Conservation (phyloP, 2,888 invertebrate species). For the Deilephila elpenor region DNA sequence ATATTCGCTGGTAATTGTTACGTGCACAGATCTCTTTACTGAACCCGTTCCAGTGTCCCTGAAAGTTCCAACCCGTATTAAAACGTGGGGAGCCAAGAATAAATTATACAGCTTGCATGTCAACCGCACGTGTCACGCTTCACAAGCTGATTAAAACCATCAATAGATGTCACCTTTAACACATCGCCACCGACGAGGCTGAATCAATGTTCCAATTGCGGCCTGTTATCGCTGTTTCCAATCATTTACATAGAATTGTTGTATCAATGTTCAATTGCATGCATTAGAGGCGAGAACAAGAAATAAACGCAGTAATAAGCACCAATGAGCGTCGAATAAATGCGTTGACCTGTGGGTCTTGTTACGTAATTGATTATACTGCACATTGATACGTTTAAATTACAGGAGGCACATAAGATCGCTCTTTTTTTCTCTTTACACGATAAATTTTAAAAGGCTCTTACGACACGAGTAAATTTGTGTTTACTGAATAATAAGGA, state of each 20-base stretch:
- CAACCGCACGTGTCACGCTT: background rate
- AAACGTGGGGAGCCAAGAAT: background rate
- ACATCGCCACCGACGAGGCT: conserved; percentile 4
- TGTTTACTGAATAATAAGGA: too few relatives aligned
- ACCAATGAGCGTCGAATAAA: background rate
- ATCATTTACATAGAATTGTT: background rate
- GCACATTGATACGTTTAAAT: background rate
- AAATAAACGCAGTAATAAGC: background rate
- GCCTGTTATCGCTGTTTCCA: background rate
- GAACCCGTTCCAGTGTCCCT: too few relatives aligned
- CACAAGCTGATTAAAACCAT: background rate
- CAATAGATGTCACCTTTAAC: background rate
- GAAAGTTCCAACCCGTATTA: background rate
- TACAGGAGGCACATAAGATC: too few relatives aligned
- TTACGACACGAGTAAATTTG: too few relatives aligned
- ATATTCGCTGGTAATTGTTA: too few relatives aligned
- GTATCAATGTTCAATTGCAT: conserved; percentile 14
- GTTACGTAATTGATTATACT: background rate
- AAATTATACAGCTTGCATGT: background rate
- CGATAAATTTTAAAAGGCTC: too few relatives aligned
- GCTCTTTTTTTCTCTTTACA: too few relatives aligned
- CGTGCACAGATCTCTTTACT: too few relatives aligned
- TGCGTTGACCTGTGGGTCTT: background rate
- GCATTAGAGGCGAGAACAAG: background rate
- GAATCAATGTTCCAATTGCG: conserved; percentile 17